A percentile compares a stretch with the other conserved stretches of the same genome.
phyloP scores from a whole-genome alignment of 2,113 vertebrate species.

The Symphodus melops region DNA sequence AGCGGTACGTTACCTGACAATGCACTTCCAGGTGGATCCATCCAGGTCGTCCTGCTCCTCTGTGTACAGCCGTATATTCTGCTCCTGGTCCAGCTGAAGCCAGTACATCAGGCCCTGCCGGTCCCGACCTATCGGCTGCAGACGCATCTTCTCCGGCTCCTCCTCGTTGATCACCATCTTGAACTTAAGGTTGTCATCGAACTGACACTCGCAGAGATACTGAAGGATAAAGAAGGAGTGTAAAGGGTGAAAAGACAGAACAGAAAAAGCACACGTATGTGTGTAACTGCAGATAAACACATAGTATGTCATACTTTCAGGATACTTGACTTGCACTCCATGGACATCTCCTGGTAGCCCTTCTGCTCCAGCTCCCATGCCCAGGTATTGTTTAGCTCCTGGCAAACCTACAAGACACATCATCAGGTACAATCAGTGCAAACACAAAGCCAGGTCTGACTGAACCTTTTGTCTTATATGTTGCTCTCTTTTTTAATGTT shows the following conservation, averaged over 20 bases:
- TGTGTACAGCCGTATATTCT: constrained; percentile 96
- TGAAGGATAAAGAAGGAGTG: constrained; percentile 50
- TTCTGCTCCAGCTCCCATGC: constrained; percentile 99
- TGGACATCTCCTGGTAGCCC: constrained; percentile 94
- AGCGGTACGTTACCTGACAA: constrained; percentile 84
- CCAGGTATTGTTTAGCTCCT: constrained; percentile 97
- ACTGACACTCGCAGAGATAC: constrained; percentile 99
- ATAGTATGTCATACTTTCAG: constrained; percentile 87
- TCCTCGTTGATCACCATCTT: constrained; percentile 96
- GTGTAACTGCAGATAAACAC: neutral
- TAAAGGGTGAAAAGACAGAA: neutral
- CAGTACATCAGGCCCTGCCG: constrained; percentile 95
- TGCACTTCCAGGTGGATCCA: constrained; percentile 95
- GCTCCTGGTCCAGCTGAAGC: constrained; percentile 96
- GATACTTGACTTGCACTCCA: constrained; percentile 95
- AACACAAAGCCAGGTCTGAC: neutral
- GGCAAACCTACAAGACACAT: constrained; percentile 87
- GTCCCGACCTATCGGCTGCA: constrained; percentile 95
- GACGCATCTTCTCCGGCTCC: constrained; percentile 94
- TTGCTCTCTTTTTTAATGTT: neutral
- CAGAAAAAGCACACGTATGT: neutral
- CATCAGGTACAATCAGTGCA: neutral
- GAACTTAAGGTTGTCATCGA: constrained; percentile 98
- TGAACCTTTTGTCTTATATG: neutral
- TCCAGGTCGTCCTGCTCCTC: constrained; percentile 98